A percentile compares a stretch with the other conserved stretches of the same genome.
These are phyloP conservation scores for Chloroceryle inda DNA, from an alignment of 2,797 vertebrate species.

Conservation along the genomic window DNA sequence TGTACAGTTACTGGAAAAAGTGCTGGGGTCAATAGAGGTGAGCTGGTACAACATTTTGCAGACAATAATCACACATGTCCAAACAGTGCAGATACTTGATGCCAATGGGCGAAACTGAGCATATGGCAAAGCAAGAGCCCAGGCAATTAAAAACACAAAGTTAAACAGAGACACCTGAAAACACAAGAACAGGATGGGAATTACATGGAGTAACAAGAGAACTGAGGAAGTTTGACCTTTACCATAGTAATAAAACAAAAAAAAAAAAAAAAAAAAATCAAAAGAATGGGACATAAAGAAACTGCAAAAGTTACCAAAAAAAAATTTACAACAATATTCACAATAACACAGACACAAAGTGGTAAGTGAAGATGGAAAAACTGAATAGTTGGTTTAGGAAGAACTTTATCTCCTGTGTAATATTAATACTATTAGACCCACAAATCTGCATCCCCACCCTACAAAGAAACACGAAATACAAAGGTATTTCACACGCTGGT, in stretches of 20 bases:
- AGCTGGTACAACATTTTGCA: constrained; percentile 99
- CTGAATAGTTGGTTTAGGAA: neutral
- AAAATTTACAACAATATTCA: neutral
- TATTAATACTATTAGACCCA: neutral
- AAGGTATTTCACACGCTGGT: neutral
- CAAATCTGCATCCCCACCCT: neutral
- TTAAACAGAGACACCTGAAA: constrained; percentile 95
- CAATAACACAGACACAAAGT: neutral
- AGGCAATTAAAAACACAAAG: constrained; percentile 93
- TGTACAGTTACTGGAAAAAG: constrained; percentile 87
- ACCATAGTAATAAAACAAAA: neutral
- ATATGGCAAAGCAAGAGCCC: constrained; percentile 96
- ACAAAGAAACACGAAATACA: neutral
- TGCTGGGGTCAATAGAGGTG: constrained; percentile 84
- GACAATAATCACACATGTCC: constrained; percentile 96
- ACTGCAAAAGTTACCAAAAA: neutral
- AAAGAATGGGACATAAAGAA: neutral
- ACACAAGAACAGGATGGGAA: constrained; percentile 65
- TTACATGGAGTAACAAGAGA: constrained; percentile 27
- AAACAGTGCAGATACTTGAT: constrained; percentile 94
- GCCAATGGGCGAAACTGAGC: constrained; percentile 91
- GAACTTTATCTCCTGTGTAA: neutral
- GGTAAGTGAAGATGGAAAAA: neutral
- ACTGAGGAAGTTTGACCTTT: neutral
- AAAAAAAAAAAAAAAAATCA: neutral